Percentiles rank a stretch among this genome's conserved stretches.
These are phyloP conservation scores for Columba guinea DNA, from an alignment of 2,797 vertebrate species.

Conservation along the genomic window DNA sequence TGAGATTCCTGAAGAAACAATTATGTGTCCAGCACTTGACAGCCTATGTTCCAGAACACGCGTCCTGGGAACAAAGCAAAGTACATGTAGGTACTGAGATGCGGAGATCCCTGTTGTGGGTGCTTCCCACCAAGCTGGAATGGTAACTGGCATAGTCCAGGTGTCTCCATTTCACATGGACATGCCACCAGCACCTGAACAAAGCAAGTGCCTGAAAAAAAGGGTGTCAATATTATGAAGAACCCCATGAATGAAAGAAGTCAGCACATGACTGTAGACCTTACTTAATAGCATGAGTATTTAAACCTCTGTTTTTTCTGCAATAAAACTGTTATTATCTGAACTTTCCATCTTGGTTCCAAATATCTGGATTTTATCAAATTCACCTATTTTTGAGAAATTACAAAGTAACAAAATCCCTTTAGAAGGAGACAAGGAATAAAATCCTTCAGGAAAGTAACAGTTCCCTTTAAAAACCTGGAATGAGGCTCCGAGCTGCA, in stretches of 20 bases:
- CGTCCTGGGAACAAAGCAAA: neutral
- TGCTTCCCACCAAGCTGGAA: neutral
- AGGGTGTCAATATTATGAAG: neutral
- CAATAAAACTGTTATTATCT: conserved; percentile 32
- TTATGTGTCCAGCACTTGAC: neutral
- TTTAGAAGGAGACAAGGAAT: conserved; percentile 47
- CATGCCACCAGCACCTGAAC: neutral
- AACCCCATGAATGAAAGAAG: neutral
- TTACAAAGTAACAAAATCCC: conserved; percentile 17
- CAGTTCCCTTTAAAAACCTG: conserved; percentile 48
- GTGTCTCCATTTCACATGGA: neutral
- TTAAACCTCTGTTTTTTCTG: conserved; percentile 13
- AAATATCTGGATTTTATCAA: conserved; percentile 66
- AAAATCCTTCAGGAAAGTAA: conserved; percentile 39
- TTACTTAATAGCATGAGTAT: neutral
- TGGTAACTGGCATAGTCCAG: neutral
- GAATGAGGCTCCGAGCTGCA: neutral
- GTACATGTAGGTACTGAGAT: neutral
- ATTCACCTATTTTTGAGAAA: conserved; percentile 51
- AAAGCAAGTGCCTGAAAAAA: neutral
- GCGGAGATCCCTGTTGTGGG: fast-evolving
- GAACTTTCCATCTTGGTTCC: conserved; percentile 23
- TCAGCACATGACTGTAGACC: neutral
- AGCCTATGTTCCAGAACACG: neutral
- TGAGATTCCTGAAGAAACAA: neutral